Evolutionary conservation across 1,140 invertebrate species (phyloP).

Genomic region (Drosophila bipectinata): DNA sequence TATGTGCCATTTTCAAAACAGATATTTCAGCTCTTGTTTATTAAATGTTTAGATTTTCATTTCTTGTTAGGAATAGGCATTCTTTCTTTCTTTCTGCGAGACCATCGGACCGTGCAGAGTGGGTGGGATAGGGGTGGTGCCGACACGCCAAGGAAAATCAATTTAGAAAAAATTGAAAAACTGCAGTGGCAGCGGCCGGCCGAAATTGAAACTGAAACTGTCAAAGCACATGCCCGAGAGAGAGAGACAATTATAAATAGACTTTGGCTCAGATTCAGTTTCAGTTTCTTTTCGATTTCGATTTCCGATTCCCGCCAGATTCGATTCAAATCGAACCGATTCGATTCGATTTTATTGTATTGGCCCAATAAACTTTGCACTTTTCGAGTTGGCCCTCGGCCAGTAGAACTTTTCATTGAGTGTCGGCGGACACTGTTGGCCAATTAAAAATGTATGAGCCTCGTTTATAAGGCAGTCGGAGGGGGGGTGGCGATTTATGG

Average conservation of each 20-base stretch:
- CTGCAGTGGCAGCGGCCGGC: slow-evolving; percentile 23
- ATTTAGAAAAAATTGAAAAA: slow-evolving; percentile 57
- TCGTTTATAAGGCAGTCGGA: slow-evolving; percentile 8
- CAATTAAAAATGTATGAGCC: slow-evolving; percentile 48
- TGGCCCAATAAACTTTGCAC: slow-evolving; percentile 78
- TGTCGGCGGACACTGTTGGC: slow-evolving; percentile 4
- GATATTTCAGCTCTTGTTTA: slow-evolving; percentile 36
- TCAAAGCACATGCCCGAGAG: slow-evolving; percentile 23
- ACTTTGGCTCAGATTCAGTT: slow-evolving; percentile 18
- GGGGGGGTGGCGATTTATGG: slow-evolving; percentile 15
- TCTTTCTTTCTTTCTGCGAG: neutral
- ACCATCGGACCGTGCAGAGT: slow-evolving; percentile 22
- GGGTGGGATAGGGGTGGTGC: slow-evolving; percentile 15
- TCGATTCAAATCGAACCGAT: slow-evolving; percentile 12
- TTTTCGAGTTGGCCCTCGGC: slow-evolving; percentile 52
- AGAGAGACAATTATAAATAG: slow-evolving; percentile 67
- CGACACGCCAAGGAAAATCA: slow-evolving; percentile 32
- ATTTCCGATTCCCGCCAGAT: slow-evolving; percentile 21
- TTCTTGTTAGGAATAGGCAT: slow-evolving; percentile 22
- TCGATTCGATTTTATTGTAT: slow-evolving; percentile 55
- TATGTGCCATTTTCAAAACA: slow-evolving; percentile 6
- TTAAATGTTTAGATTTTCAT: slow-evolving; percentile 11
- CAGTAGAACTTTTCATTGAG: slow-evolving; percentile 35
- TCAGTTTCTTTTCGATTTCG: slow-evolving; percentile 53
- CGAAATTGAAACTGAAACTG: slow-evolving; percentile 62